Conservation (phyloP, 2,888 invertebrate species). For the Tipula vernalis region DNA sequence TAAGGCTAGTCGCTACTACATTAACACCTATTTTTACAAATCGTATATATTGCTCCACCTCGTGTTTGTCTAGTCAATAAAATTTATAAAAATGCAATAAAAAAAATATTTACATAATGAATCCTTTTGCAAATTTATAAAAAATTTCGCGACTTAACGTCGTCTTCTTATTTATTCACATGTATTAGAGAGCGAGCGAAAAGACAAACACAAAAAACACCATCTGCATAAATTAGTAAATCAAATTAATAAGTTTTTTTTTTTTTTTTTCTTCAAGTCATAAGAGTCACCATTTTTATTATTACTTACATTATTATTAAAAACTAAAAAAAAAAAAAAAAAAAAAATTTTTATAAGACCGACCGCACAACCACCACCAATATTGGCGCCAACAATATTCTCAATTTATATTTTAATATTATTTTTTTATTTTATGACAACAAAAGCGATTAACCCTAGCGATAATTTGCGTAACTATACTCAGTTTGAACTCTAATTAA, state of each 20-base stretch:
- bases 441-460: not conserved
- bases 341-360: not conserved
- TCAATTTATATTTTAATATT: not conserved
- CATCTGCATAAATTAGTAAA: conserved; percentile 4
- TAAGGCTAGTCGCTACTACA: not conserved
- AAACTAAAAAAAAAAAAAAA: not conserved
- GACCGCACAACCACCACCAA: not conserved
- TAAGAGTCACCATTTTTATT: conserved; percentile 4
- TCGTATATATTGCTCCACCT: not conserved
- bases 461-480: not conserved
- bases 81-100: not conserved
- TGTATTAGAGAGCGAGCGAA: not conserved
- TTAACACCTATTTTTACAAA: not conserved
- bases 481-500: not conserved
- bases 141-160: not conserved
- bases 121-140: not conserved
- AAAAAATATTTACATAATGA: not conserved
- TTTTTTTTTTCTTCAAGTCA: not conserved
- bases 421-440: not conserved
- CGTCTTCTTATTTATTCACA: not conserved
- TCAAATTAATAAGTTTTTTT: not conserved
- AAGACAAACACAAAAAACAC: not conserved
- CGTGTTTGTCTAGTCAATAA: not conserved
- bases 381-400: not conserved
- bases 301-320: not conserved